Conservation (phyloP, 2,888 invertebrate species). For the Epinotia ramella region DNA sequence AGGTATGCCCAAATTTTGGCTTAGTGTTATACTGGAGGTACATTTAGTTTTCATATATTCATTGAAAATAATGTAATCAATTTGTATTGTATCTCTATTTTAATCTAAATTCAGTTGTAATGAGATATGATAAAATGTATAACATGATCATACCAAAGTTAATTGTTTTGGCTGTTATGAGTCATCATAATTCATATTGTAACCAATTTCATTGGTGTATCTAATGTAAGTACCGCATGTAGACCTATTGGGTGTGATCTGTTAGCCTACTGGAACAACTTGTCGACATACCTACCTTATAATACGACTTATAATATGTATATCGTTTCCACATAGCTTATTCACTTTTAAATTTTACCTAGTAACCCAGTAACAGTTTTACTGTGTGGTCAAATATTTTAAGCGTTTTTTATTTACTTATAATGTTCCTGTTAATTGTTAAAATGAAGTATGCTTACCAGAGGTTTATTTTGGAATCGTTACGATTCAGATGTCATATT, state of each 20-base stretch:
- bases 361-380: constrained; percentile 19
- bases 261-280: constrained; percentile 22
- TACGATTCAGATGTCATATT: constrained; percentile 24
- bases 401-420: constrained; percentile 45
- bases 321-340: constrained; percentile 12
- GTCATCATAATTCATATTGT: constrained; percentile 57
- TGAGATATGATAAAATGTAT: constrained; percentile 48
- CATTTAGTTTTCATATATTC: constrained; percentile 26
- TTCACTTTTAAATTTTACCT: not conserved
- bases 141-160: constrained; percentile 66
- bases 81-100: constrained; percentile 18
- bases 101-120: constrained; percentile 36
- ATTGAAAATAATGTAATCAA: constrained; percentile 21
- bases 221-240: constrained; percentile 34
- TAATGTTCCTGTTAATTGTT: constrained; percentile 58
- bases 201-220: constrained; percentile 57
- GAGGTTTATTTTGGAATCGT: constrained; percentile 44
- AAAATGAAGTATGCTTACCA: constrained; percentile 47
- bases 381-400: constrained; percentile 38
- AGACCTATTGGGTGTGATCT: constrained; percentile 45
- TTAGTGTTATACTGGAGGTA: constrained; percentile 42
- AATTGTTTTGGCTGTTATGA: constrained; percentile 64
- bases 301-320: constrained; percentile 8
- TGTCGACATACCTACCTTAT: not conserved
- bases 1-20: constrained; percentile 49